These are phyloP conservation scores for Hypselothyrea guttata DNA, from an alignment of 2,888 invertebrate genomes.

Conservation along the genomic window DNA sequence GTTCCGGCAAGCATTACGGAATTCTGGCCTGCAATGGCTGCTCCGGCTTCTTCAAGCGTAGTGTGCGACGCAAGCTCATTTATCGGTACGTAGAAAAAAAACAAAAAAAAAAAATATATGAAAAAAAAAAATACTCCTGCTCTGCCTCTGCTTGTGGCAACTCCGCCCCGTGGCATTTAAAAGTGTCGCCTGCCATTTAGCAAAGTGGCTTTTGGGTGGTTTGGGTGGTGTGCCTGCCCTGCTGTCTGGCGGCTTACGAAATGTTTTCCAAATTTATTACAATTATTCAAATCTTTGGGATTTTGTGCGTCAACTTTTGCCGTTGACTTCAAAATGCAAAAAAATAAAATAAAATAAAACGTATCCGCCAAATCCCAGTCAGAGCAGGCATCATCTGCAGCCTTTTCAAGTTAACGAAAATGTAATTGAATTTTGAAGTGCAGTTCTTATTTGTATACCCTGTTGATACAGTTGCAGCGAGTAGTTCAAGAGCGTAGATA, in stretches of 20 bases:
- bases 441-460: slow-evolving; percentile 58
- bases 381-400: slow-evolving; percentile 60
- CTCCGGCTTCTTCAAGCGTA: slow-evolving; percentile 99
- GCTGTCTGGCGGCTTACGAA: slow-evolving; percentile 68
- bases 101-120: slow-evolving; percentile 11
- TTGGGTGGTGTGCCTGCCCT: slow-evolving; percentile 49
- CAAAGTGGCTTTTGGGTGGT: slow-evolving; percentile 28
- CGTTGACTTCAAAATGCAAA: neutral
- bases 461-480: too few species aligned
- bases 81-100: slow-evolving; percentile 88
- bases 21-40: slow-evolving; percentile 99
- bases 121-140: slow-evolving; percentile 6
- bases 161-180: slow-evolving; percentile 18
- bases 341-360: neutral
- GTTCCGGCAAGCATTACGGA: slow-evolving; percentile 98
- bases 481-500: too few species aligned
- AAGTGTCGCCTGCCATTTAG: slow-evolving; percentile 37
- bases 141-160: slow-evolving; percentile 5
- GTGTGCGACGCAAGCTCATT: slow-evolving; percentile 96
- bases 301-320: slow-evolving; percentile 75
- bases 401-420: slow-evolving; percentile 36
- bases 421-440: slow-evolving; percentile 77
- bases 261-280: slow-evolving; percentile 72
- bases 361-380: slow-evolving; percentile 19
- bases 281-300: slow-evolving; percentile 77